Percentiles rank a stretch among this genome's conserved stretches.
Evolutionary conservation across 2,113 vertebrate genomes (phyloP).

Genomic region (Sitta europaea): DNA sequence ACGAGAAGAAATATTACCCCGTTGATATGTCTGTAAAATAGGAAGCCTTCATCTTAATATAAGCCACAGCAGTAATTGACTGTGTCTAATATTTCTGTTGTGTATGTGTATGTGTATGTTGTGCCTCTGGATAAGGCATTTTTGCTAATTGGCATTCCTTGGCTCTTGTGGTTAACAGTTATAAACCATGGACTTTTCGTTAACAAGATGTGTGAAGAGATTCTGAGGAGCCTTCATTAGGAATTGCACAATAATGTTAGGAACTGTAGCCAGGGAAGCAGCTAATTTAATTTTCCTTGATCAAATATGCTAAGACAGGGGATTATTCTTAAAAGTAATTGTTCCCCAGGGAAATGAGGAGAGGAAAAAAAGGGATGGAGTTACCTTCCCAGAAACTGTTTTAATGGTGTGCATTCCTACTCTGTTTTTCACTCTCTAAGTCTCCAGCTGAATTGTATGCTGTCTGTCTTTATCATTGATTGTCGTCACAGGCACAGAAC

Average conservation of each 20-base stretch:
- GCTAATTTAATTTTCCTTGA: conserved; percentile 37
- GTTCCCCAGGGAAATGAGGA: not conserved
- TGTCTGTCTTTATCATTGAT: not conserved
- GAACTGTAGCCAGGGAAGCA: not conserved
- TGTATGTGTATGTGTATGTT: too few species aligned
- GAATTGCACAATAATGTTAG: not conserved
- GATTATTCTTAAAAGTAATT: not conserved
- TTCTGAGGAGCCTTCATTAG: not conserved
- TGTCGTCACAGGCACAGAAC: not conserved
- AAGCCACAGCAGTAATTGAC: not conserved
- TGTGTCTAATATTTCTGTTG: not conserved
- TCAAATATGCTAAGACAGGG: not conserved
- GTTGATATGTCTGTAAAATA: not conserved
- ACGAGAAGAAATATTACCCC: not conserved
- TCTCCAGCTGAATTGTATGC: not conserved
- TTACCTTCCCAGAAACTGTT: not conserved
- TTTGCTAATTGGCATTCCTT: not conserved
- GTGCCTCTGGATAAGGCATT: not conserved
- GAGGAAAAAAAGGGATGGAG: not conserved
- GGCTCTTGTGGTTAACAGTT: not conserved
- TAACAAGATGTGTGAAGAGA: not conserved
- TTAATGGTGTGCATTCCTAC: not conserved
- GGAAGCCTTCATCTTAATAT: not conserved
- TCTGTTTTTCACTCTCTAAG: not conserved
- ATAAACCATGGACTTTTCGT: not conserved